Percentiles rank a stretch among this genome's conserved stretches.
Conservation (phyloP, 2,113 vertebrate species). For the Strigops habroptila region DNA sequence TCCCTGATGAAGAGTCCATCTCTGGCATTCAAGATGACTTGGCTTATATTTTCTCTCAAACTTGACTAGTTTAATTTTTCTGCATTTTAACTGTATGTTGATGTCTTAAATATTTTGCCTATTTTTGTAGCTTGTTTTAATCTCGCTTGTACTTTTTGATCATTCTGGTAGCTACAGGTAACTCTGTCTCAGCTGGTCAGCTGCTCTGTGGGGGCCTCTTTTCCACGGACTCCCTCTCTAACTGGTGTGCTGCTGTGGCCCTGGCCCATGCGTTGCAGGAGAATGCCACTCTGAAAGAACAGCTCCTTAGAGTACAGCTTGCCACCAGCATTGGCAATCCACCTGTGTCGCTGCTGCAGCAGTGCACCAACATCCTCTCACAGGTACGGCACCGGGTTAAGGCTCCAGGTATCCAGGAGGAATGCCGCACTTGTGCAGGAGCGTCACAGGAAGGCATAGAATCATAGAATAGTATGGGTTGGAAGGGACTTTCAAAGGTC, state of each 20-base stretch:
- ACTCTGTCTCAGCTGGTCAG: conserved; percentile 93
- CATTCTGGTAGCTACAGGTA: conserved; percentile 77
- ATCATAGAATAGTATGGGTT: not conserved
- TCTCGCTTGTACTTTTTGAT: not conserved
- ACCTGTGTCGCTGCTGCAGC: conserved; percentile 93
- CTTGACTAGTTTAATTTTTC: fast-evolving
- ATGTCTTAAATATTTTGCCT: not conserved
- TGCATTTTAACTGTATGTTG: not conserved
- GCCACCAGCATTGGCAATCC: conserved; percentile 96
- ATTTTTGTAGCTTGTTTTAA: not conserved
- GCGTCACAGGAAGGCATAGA: fast-evolving
- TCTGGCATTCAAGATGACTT: not conserved
- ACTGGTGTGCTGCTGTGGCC: conserved; percentile 97
- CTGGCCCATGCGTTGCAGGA: conserved; percentile 94
- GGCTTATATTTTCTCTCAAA: not conserved
- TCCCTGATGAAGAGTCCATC: not conserved
- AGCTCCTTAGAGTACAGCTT: conserved; percentile 92
- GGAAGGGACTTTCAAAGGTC: not conserved
- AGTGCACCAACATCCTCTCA: conserved; percentile 98
- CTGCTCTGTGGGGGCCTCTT: conserved; percentile 95
- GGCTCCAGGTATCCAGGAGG: fast-evolving
- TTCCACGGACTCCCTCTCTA: conserved; percentile 93
- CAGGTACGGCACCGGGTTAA: conserved; percentile 75
- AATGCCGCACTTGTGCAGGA: fast-evolving
- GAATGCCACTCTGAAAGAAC: conserved; percentile 93